Base-by-base conservation (phyloP, 2,113 vertebrate genomes). In the Urocitellus parryii region DNA sequence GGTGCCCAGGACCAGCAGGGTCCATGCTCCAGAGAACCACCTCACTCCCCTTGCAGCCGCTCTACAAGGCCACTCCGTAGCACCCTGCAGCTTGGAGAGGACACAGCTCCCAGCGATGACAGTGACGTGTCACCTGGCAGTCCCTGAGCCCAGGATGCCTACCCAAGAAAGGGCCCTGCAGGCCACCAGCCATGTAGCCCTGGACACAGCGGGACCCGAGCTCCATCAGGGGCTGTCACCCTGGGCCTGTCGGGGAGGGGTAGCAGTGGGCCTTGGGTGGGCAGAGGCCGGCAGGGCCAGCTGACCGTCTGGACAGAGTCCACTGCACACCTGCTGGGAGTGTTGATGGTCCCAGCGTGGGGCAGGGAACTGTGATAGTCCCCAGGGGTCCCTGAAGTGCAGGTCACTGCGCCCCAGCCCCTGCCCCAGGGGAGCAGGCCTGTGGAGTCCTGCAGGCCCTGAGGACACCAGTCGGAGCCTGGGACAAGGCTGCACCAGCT, bases 1-100 rank as follows among this genome's bases (percentile, higher is more conserved):
- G 42, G 27, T 0, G 6, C 39, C 20, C 0, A 9, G 24, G 27
- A 4, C 13, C 34, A 2, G 1, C 1, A 0, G 13, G 14, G n/a
- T 8, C 0, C 9, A 25, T 10, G 73, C 51, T 25, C 8, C 4
- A 27, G 5, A 8, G 17, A 13, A n/a, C 74, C 18, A 4, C 24
- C 27, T 37, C 45, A 16, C 8, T 14, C 63, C 12, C 6, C 45
- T 20, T 8, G 45, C 25, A 37, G 2, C 53, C 27, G 8, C 37
- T 20, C 42, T 39, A 37, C 58, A 20, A 24, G 24, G 20, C 7
- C 14, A 11, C 53, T n/a, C 56, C 56, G 3, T 22, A 0, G 32
- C 32, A 16, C 65, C 17, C 27, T 2, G 0, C 4, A 4, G 39
- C 53, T 29, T 0, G 8, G 39, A 8, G 39, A 24, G 48, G 22